phyloP scores from a whole-genome alignment of 2,888 invertebrate species.

The Amorpha juglandis region DNA sequence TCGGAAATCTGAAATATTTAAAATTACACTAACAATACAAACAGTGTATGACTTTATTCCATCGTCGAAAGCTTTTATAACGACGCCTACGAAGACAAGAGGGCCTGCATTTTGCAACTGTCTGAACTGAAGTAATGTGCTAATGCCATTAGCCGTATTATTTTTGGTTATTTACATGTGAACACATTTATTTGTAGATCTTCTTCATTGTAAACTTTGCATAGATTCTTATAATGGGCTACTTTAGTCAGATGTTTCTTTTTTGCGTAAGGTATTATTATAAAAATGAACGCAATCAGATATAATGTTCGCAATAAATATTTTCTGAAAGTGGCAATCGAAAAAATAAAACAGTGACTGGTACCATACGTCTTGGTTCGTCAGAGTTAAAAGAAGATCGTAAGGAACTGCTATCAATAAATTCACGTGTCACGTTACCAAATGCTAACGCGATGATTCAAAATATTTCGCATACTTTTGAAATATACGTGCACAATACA shows the following conservation, averaged over 20 bases:
- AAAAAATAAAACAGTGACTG: constrained; percentile 32
- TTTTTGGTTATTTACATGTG: constrained; percentile 9
- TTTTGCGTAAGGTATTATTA: not conserved
- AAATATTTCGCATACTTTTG: constrained; percentile 49
- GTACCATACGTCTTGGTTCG: constrained; percentile 24
- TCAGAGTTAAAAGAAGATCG: constrained; percentile 35
- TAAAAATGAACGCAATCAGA: not conserved
- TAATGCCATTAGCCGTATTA: constrained; percentile 27
- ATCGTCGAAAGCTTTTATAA: constrained; percentile 29
- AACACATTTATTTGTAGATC: constrained; percentile 1
- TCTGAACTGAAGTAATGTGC: constrained; percentile 28
- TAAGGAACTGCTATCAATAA: constrained; percentile 34
- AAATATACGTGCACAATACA: constrained; percentile 48
- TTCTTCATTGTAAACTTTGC: constrained; percentile 1
- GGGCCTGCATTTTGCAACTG: constrained; percentile 30
- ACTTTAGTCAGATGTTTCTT: constrained; percentile 1
- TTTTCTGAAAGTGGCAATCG: constrained; percentile 24
- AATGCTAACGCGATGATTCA: constrained; percentile 38
- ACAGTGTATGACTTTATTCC: constrained; percentile 27
- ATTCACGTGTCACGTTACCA: constrained; percentile 25
- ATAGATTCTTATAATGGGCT: not conserved
- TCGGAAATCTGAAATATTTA: constrained; percentile 11
- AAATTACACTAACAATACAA: constrained; percentile 19
- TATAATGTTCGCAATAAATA: constrained; percentile 4
- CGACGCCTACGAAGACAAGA: constrained; percentile 27